Base-by-base conservation (phyloP, 1,140 invertebrate species). In the Eriocheir sinensis region DNA sequence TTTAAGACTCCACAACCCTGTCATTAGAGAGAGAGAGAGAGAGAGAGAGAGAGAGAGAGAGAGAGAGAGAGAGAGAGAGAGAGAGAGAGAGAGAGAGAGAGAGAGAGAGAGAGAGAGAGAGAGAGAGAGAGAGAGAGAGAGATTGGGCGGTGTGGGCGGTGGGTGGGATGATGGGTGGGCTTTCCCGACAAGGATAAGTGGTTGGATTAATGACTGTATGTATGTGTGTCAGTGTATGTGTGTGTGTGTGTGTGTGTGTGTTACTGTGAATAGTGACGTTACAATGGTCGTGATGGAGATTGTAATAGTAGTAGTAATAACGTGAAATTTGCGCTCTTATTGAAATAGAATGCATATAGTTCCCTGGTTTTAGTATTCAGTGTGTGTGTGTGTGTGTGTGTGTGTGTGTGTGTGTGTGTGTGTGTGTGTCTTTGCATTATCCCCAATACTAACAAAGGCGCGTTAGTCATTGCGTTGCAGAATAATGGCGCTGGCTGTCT, bases 41-140 rank as follows among this genome's bases (percentile, higher is more conserved):
- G 81, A n/a, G n/a, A 83, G 81, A n/a, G 8, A n/a, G n/a, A n/a
- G 81, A n/a, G n/a, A 83, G n/a, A n/a, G 81, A 83, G 81, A 9
- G 8, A 83, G 8, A 83, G 81, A 83, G n/a, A n/a, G n/a, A 8
- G 81, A 83, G 81, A 83, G 81, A 72, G 81, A 83, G 81, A 83
- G 81, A n/a, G 81, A n/a, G n/a, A n/a, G 8, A 83, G 8, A 83
- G 81, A n/a, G 81, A 83, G 81, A 9, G 8, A 83, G 8, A 83
- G 81, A 83, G 81, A n/a, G 8, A 9, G 81, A n/a, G 81, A n/a
- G 81, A 88, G 41, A 21, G 44, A 53, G 41, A 90, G 48, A 48
- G 89, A 32, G 1, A 41, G 17, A 1, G 90, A 72, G 60, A 72
- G 90, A 36, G 53, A 41, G 90, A 9, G 90, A 27, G 90, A 21